Conservation (phyloP, 92 coral and sea anemone genomes). For the Epizoanthus ramosus region DNA sequence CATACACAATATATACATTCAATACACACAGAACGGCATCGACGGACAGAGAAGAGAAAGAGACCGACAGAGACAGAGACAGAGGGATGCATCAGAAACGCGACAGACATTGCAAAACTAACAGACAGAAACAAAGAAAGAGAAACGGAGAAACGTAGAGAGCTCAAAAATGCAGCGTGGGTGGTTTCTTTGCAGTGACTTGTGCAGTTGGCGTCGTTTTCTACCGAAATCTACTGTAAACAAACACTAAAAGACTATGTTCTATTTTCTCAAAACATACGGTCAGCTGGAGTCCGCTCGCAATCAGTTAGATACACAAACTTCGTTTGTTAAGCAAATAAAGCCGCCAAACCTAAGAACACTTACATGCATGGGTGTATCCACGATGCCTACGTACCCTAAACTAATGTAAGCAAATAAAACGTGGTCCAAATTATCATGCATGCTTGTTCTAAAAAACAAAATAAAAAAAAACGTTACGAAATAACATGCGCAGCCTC, state of each 20-base stretch:
- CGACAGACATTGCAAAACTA: too few relatives aligned
- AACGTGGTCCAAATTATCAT: too few relatives aligned
- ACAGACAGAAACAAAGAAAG: too few relatives aligned
- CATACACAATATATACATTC: too few relatives aligned
- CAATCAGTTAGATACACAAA: slow-evolving; percentile 12
- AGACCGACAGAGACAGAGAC: too few relatives aligned
- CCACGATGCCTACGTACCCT: not conserved
- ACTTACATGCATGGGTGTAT: not conserved
- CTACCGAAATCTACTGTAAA: not conserved
- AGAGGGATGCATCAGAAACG: too few relatives aligned
- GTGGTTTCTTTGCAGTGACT: slow-evolving; percentile 10
- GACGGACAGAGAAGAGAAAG: too few relatives aligned
- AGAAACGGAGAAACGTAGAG: not conserved
- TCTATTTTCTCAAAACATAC: slow-evolving; percentile 7
- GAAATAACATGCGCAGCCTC: too few relatives aligned
- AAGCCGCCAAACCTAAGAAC: not conserved
- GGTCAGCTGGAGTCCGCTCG: slow-evolving; percentile 4
- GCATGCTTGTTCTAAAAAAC: too few relatives aligned
- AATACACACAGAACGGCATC: too few relatives aligned
- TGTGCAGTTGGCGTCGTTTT: not conserved
- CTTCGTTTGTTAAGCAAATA: slow-evolving; percentile 17
- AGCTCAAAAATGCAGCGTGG: not conserved
- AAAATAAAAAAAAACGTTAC: too few relatives aligned
- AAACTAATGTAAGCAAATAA: not conserved
- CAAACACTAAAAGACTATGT: slow-evolving; percentile 26